Conservation (phyloP, 2,113 vertebrate species). For the Accipiter virgatus region DNA sequence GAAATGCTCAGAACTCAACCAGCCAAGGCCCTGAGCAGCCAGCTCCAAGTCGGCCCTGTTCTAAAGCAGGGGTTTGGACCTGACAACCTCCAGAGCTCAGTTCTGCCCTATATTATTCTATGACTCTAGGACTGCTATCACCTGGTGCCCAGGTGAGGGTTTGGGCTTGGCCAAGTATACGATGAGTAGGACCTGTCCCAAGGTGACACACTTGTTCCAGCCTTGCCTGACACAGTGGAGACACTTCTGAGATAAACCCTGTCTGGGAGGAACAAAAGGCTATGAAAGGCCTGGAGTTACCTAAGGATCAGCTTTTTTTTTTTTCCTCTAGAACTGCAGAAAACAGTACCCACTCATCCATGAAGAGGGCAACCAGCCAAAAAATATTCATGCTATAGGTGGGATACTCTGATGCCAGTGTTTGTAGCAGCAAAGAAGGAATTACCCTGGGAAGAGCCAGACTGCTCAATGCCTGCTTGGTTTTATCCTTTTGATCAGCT, state of each 20-base stretch:
- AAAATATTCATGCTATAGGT: background rate
- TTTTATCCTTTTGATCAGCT: background rate
- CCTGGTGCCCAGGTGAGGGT: background rate
- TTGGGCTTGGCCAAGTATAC: background rate
- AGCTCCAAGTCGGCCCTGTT: background rate
- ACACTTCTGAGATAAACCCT: background rate
- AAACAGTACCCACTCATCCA: background rate
- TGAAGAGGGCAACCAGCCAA: background rate
- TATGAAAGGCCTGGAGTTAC: background rate
- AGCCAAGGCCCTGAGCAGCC: background rate
- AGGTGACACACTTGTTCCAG: background rate
- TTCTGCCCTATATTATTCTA: background rate
- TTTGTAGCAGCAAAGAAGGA: background rate
- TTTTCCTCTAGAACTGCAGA: background rate
- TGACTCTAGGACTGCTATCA: background rate
- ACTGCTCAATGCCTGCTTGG: background rate
- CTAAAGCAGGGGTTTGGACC: background rate
- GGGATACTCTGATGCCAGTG: background rate
- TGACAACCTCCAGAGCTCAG: background rate
- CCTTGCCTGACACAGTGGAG: background rate
- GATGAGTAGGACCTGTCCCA: background rate
- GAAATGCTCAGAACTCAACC: background rate
- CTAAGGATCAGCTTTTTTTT: background rate
- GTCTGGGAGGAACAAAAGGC: background rate
- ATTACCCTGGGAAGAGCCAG: background rate